A percentile compares a stretch with the other conserved stretches of the same genome.
phyloP scores from a whole-genome alignment of 2,888 invertebrate species.

The Lasioglossum marginatum region DNA sequence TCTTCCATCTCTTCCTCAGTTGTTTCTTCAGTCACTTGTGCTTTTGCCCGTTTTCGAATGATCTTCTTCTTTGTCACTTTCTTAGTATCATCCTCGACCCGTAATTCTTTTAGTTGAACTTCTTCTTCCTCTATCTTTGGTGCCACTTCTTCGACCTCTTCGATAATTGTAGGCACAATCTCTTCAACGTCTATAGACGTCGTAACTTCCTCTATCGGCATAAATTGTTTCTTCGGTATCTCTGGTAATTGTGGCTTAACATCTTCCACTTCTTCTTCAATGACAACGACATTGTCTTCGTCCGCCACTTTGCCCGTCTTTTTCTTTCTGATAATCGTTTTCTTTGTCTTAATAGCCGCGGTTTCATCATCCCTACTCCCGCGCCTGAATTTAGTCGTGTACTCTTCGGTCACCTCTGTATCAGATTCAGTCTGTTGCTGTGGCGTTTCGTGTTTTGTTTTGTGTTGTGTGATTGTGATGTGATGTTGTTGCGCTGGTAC shows the following conservation, averaged over 20 bases:
- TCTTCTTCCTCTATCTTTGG: slow-evolving; percentile 42
- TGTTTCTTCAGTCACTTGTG: slow-evolving; percentile 72
- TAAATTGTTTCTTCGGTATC: slow-evolving; percentile 81
- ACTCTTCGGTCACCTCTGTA: slow-evolving; percentile 81
- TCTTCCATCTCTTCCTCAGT: slow-evolving; percentile 65
- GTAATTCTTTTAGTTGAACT: slow-evolving; percentile 49
- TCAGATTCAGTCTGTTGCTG: slow-evolving; percentile 79
- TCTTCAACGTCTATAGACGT: slow-evolving; percentile 73
- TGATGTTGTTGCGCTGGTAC: slow-evolving; percentile 80
- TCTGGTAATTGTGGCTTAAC: slow-evolving; percentile 74
- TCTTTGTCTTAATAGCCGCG: slow-evolving; percentile 81
- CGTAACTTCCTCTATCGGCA: slow-evolving; percentile 80
- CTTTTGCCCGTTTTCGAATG: slow-evolving; percentile 62
- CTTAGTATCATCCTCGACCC: slow-evolving; percentile 45
- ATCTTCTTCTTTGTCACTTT: slow-evolving; percentile 44
- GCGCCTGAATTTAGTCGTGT: slow-evolving; percentile 81
- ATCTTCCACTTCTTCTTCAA: slow-evolving; percentile 82
- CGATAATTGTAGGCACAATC: slow-evolving; percentile 75
- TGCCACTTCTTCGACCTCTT: slow-evolving; percentile 76
- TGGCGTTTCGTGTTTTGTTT: slow-evolving; percentile 78
- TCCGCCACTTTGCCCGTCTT: slow-evolving; percentile 67
- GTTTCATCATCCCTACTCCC: slow-evolving; percentile 77
- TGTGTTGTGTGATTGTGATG: slow-evolving; percentile 79
- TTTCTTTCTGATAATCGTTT: slow-evolving; percentile 79
- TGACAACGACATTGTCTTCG: slow-evolving; percentile 78